Evolutionary conservation across 1,140 invertebrate species (phyloP), one percentile per base, ranked within the genome.

Genomic region (Goniozus legneri): DNA sequence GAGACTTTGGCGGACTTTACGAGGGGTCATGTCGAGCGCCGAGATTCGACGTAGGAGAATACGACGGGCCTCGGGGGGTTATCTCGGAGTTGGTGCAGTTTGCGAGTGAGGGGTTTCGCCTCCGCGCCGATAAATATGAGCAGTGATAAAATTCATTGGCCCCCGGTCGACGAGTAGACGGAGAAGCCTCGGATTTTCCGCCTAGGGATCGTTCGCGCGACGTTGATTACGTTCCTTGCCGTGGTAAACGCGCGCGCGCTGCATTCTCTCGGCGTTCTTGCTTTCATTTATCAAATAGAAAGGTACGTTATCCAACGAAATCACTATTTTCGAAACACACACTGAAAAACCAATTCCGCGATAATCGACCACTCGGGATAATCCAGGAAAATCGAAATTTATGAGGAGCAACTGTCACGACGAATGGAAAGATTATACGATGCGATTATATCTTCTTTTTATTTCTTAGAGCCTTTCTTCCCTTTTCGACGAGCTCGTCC

Each of bases 71-170:
- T 38, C 27, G 19, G 47, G 32, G 32, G 18, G 54, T 49, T 52
- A 55, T 60, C 49, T 58, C 43, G 12, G 30, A 21, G 41, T 41
- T 30, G 43, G 20, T 38, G 32, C 36, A 35, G 43, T 42, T 44
- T 35, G 38, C 40, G 37, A 39, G 19, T 22, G 8, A 41, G 8
- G 16, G 18, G 30, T 30, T 44, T 34, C 30, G 12, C 32, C 13
- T 43, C 3, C 33, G 22, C n/a, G 34, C 14, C 43, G 40, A 56
- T 58, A 64, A 61, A 61, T 59, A 55, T 41, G 48, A 44, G 8
- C 35, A 30, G 31, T 50, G 56, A 64, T 66, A 59, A 64, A 64
- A 58, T 64, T 64, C 60, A 64, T 63, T 47, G 54, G 46, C 44
- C 31, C 32, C 42, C 32, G 22, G 32, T 34, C 20, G 35, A 40